Evolutionary conservation across 1,140 invertebrate species (phyloP).

Genomic region (Parapsyche elsis): DNA sequence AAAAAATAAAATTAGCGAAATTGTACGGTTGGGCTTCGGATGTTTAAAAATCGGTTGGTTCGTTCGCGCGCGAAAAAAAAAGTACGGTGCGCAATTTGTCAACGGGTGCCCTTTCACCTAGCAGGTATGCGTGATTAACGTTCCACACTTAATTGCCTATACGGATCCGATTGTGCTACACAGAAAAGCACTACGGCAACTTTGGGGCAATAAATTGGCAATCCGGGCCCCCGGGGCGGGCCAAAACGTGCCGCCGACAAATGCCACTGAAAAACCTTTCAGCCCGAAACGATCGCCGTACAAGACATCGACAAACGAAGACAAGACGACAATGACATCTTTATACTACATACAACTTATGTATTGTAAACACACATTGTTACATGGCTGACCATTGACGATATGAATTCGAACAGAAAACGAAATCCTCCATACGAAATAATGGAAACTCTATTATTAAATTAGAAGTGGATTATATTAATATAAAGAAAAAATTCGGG

Average conservation of each 20-base stretch:
- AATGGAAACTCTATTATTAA: too few species aligned
- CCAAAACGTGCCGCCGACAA: slow-evolving; percentile 6
- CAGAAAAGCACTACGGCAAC: slow-evolving; percentile 51
- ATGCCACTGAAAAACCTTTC: slow-evolving; percentile 34
- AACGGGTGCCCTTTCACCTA: slow-evolving; percentile 30
- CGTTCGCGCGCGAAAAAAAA: slow-evolving; percentile 19
- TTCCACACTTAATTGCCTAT: slow-evolving; percentile 40
- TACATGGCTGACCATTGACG: too few species aligned
- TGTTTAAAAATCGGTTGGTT: not conserved
- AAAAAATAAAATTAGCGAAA: too few species aligned
- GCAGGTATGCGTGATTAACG: slow-evolving; percentile 46
- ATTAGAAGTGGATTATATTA: too few species aligned
- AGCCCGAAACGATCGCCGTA: not conserved
- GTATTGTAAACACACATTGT: too few species aligned
- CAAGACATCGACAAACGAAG: not conserved
- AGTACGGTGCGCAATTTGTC: slow-evolving; percentile 40
- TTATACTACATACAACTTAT: too few species aligned
- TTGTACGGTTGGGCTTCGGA: not conserved
- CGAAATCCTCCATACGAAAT: too few species aligned
- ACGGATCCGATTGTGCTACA: slow-evolving; percentile 47
- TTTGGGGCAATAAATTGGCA: slow-evolving; percentile 49
- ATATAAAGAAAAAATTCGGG: too few species aligned
- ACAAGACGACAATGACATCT: too few species aligned
- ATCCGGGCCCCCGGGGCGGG: not conserved
- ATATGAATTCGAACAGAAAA: too few species aligned